Base-by-base conservation (phyloP, 2,113 vertebrate species). In the Perca schrenkii region DNA sequence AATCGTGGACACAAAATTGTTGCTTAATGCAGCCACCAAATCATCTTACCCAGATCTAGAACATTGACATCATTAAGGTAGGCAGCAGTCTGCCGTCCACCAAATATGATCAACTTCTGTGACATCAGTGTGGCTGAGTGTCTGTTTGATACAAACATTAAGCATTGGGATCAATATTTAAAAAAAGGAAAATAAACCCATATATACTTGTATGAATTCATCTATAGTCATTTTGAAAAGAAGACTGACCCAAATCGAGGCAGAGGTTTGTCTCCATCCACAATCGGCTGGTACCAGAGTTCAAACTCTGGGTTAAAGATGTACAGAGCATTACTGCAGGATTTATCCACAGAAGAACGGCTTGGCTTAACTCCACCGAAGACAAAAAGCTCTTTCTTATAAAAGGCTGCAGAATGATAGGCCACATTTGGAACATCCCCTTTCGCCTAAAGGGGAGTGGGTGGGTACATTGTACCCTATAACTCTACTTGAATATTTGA, bases 241-340 rank as follows among this genome's bases (percentile, higher is more conserved):
- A 10, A 12, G 43, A 84, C 97, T 93, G 63, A 98, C 97, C 97
- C 96, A 88, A 97, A 95, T 64, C 97, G 96, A 79, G 97, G 95
- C 63, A 96, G 88, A 79, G 97, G 97, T 80, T 89, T 95, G 64
- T 96, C 93, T n/a, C 97, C 97, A 85, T 97, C 97, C 68, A 96
- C 96, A 52, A 98, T 97, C 60, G 97, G 97, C 85, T 97, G 95
- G 87, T 98, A 98, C 97, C 97, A 98, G 74, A 98, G 95, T 88
- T 96, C 95, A 92, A 95, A 96, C 75, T 97, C 96, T 8, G 97
- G 96, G 91, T 96, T 98, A 79, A 97, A 98, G 90, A 98, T 94
- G 84, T 96, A 97, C 25, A 98, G 92, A 4, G 93, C 34, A 28
- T 97, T 97, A 81, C 96, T 97, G 93, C 96, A 97, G 52, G 79